Conservation (phyloP, 2,797 vertebrate species). For the Botia kubotai region DNA sequence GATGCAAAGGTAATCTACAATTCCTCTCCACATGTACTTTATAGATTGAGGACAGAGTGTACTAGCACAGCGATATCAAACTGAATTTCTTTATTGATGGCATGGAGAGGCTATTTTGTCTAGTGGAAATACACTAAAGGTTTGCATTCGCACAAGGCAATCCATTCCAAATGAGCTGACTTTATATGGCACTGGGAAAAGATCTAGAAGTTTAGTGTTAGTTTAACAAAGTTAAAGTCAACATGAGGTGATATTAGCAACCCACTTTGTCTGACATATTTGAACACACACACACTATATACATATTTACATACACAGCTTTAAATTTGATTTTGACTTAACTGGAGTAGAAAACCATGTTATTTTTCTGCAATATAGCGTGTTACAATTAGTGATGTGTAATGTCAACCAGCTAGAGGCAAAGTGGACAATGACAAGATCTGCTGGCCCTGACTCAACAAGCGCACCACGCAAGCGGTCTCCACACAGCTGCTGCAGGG, state of each 20-base stretch:
- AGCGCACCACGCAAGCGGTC: not conserved
- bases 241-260: not conserved
- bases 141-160: not conserved
- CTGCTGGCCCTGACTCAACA: not conserved
- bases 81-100: conserved; percentile 5
- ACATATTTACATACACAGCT: no score
- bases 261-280: not conserved
- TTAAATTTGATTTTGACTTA: not conserved
- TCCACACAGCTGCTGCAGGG: not conserved
- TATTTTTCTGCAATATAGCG: not conserved
- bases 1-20: not conserved
- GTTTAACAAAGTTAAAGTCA: not conserved
- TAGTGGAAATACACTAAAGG: conserved; percentile 18
- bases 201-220: not conserved
- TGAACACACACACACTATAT: not conserved
- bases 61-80: not conserved
- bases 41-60: conserved; percentile 8
- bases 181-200: not conserved
- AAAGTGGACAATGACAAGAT: not conserved
- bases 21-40: not conserved
- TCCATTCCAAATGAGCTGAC: not conserved
- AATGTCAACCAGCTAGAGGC: not conserved
- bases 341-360: not conserved
- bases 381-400: no score
- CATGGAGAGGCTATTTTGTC: conserved; percentile 39